Percentiles rank a stretch among this genome's conserved stretches.
These are phyloP conservation scores for Poecilobothrus nobilitatus DNA, from an alignment of 2,888 invertebrate species.

Conservation along the genomic window DNA sequence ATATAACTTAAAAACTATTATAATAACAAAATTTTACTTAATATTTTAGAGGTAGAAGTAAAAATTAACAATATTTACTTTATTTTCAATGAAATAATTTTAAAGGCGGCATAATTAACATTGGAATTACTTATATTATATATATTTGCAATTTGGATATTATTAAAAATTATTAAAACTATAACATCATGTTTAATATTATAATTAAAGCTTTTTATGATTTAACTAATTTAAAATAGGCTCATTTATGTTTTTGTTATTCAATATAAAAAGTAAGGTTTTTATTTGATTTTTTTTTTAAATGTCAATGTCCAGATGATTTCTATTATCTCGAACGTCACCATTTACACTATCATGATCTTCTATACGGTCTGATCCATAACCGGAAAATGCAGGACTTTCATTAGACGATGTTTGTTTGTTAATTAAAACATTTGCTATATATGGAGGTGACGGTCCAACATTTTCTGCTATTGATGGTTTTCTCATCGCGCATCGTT, in stretches of 20 bases:
- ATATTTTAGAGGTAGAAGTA: not conserved
- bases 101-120: not conserved
- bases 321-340: not conserved
- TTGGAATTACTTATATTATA: not conserved
- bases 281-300: not conserved
- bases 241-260: not conserved
- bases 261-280: not conserved
- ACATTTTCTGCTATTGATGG: conserved; percentile 42
- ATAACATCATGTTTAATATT: not conserved
- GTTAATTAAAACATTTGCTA: conserved; percentile 37
- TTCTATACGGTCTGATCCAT: conserved; percentile 39
- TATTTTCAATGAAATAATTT: not conserved
- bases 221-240: not conserved
- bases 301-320: not conserved
- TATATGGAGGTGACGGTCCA: conserved; percentile 42
- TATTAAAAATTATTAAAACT: not conserved
- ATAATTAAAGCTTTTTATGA: not conserved
- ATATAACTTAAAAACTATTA: not conserved
- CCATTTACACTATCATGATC: not conserved
- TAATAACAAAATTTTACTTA: not conserved
- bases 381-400: conserved; percentile 28
- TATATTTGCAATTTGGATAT: not conserved
- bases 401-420: conserved; percentile 27
- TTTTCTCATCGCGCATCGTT: conserved; percentile 54
- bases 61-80: not conserved